Evolutionary conservation across 2,888 invertebrate genomes (phyloP).

Genomic region (Fragum whitleyi): DNA sequence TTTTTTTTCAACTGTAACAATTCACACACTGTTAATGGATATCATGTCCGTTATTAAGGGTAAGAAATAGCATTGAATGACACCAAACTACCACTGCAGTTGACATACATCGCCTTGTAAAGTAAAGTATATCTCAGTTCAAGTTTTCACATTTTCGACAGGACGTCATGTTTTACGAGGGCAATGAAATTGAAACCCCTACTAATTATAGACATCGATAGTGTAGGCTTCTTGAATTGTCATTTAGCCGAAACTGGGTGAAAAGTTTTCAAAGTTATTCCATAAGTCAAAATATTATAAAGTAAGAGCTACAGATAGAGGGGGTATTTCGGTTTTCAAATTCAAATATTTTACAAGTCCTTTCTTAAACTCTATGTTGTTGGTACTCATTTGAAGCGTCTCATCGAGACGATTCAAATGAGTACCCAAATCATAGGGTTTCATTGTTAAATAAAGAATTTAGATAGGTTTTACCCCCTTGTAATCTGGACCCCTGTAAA

Average conservation of each 20-base stretch:
- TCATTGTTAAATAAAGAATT: too few species aligned
- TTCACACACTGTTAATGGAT: background rate
- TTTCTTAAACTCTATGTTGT: too few species aligned
- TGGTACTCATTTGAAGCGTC: too few species aligned
- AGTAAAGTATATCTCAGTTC: background rate
- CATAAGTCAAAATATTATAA: too few species aligned
- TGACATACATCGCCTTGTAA: background rate
- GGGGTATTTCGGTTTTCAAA: too few species aligned
- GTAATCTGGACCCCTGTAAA: too few species aligned
- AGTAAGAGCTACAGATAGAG: too few species aligned
- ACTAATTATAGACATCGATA: constrained; percentile 1
- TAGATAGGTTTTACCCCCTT: too few species aligned
- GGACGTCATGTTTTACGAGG: constrained; percentile 9
- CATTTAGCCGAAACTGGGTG: background rate
- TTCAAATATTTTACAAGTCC: too few species aligned
- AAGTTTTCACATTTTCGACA: constrained; percentile 4
- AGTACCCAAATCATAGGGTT: too few species aligned
- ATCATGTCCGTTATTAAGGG: background rate
- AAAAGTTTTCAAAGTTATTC: background rate
- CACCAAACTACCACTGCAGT: constrained; percentile 8
- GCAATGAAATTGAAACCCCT: background rate
- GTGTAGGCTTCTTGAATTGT: background rate
- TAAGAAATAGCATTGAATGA: background rate
- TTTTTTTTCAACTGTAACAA: background rate
- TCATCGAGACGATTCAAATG: too few species aligned